Percentiles rank a stretch among this genome's conserved stretches.
Conservation (phyloP, 2,888 invertebrate species). For the Elmis aenea region DNA sequence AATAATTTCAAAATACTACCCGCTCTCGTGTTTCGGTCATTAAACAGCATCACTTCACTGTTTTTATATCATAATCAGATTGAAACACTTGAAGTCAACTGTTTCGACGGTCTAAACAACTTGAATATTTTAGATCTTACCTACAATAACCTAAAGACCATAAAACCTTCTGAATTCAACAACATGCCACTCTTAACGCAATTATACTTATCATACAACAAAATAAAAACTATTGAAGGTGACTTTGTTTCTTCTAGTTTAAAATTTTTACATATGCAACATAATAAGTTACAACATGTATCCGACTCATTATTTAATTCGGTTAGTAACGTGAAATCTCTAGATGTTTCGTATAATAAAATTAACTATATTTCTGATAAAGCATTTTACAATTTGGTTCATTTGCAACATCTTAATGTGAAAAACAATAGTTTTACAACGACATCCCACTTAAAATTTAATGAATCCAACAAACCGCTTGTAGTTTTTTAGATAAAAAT, state of each 20-base stretch:
- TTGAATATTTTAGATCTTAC: constrained; percentile 22
- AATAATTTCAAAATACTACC: constrained; percentile 21
- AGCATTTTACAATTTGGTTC: constrained; percentile 20
- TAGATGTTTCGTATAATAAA: constrained; percentile 23
- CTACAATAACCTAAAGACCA: constrained; percentile 19
- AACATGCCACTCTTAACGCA: constrained; percentile 17
- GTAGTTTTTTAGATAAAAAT: too few species aligned
- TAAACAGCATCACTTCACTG: constrained; percentile 19
- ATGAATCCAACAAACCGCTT: constrained; percentile 3
- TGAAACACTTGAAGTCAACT: constrained; percentile 16
- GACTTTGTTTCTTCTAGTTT: constrained; percentile 17
- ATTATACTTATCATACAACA: constrained; percentile 25
- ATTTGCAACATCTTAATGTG: constrained; percentile 22
- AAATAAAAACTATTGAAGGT: constrained; percentile 21
- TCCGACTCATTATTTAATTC: constrained; percentile 14
- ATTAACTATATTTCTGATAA: constrained; percentile 14
- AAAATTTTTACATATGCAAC: constrained; percentile 24
- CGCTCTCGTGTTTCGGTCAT: constrained; percentile 10
- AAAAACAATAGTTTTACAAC: constrained; percentile 8
- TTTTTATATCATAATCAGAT: constrained; percentile 24
- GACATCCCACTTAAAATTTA: constrained; percentile 6
- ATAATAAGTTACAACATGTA: constrained; percentile 21
- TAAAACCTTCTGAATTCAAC: constrained; percentile 20
- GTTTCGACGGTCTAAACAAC: constrained; percentile 16
- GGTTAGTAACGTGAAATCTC: constrained; percentile 14